Evolutionary conservation across 2,888 invertebrate genomes (phyloP).

Genomic region (Argyresthia goedartella): DNA sequence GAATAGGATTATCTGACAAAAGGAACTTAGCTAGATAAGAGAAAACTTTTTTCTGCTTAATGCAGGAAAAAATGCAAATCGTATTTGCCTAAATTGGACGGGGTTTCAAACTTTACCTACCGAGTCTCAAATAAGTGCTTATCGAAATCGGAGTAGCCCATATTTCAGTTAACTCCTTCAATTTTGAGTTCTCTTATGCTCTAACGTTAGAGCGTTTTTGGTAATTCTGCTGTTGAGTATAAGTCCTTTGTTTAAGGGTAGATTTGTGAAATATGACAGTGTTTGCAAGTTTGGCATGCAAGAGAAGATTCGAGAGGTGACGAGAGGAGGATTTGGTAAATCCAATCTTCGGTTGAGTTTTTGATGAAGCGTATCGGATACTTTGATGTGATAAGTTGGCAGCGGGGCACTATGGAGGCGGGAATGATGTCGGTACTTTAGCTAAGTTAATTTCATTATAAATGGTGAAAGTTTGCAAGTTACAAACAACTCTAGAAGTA

Average conservation of each 20-base stretch:
- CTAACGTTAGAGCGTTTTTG: too few relatives aligned
- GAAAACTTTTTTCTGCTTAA: conserved; percentile 28
- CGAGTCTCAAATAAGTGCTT: conserved; percentile 26
- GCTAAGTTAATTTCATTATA: neutral
- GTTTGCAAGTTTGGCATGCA: conserved; percentile 37
- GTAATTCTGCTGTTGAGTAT: too few relatives aligned
- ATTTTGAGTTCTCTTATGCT: conserved; percentile 8
- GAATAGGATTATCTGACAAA: conserved; percentile 2
- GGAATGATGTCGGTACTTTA: neutral
- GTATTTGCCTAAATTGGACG: conserved; percentile 45
- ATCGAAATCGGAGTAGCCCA: conserved; percentile 5
- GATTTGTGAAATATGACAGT: conserved; percentile 35
- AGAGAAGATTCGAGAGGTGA: conserved; percentile 28
- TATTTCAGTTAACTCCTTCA: conserved; percentile 10
- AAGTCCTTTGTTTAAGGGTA: conserved; percentile 14
- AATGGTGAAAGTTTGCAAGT: neutral
- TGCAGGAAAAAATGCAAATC: conserved; percentile 51
- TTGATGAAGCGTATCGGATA: conserved; percentile 45
- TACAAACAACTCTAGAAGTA: too few relatives aligned
- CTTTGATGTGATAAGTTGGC: conserved; percentile 30
- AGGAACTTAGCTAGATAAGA: conserved; percentile 3
- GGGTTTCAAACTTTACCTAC: conserved; percentile 48
- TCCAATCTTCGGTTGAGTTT: conserved; percentile 42
- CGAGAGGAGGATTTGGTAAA: conserved; percentile 23
- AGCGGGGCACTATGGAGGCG: neutral